These are phyloP conservation scores for Australoheros scitulus DNA, from an alignment of 2,113 vertebrate species.

Conservation along the genomic window DNA sequence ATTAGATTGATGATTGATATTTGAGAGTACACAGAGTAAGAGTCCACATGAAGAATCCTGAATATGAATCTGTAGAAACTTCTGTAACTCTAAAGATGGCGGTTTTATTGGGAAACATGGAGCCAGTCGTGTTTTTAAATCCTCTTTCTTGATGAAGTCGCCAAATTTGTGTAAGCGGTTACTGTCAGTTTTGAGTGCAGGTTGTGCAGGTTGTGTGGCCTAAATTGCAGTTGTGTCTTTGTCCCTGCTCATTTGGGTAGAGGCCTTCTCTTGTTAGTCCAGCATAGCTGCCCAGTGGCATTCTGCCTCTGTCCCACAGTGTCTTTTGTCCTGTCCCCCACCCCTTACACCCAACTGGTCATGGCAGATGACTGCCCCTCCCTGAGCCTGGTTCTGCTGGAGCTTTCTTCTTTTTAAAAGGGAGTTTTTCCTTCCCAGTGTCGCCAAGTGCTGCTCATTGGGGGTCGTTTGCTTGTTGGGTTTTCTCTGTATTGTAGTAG, in stretches of 20 bases:
- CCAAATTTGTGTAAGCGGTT: fast-evolving
- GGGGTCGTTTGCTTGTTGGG: fast-evolving
- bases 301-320: neutral
- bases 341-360: neutral
- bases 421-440: neutral
- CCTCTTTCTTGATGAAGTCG: fast-evolving
- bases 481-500: neutral
- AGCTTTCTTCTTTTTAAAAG: neutral
- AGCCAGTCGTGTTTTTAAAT: no score
- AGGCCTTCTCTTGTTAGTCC: neutral
- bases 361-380: fast-evolving
- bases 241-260: no score
- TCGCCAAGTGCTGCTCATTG: fast-evolving
- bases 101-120: neutral
- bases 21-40: neutral
- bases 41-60: fast-evolving
- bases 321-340: neutral
- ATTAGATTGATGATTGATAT: neutral
- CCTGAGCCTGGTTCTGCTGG: neutral
- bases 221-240: neutral
- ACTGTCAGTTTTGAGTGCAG: neutral
- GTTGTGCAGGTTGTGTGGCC: neutral
- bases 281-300: no score
- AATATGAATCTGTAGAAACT: neutral
- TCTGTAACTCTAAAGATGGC: neutral